Base-by-base conservation (phyloP, 2,113 vertebrate species). In the Oreochromis aureus region DNA sequence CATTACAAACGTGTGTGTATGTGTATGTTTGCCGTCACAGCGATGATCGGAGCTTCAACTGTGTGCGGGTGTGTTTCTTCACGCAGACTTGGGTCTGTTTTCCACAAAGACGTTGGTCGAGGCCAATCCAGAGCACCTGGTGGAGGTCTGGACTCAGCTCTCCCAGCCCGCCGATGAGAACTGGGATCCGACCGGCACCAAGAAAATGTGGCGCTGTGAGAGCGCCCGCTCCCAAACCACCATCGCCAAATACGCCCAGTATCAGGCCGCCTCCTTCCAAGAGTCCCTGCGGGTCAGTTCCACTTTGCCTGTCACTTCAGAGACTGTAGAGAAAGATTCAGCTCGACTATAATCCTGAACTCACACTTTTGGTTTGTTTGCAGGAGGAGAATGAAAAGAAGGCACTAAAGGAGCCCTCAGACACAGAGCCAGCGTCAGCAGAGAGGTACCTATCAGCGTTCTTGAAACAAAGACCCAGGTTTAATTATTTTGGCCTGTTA, bases 381-480 rank as follows among this genome's bases (percentile, higher is more conserved):
- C 3, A 99, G 99, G 98, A 99, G 96, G 98, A 99, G 95, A 99
- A 99, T 89, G 99, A 99, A 94, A 99, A 99, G 97, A 99, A 98
- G 80, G 93, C 94, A 19, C 81, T 96, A 89, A 99, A 99, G 96
- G 99, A 99, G 92, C 98, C 98, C 54, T 98, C 98, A 30, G 98
- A 99, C 94, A 97, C 95, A 55, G 99, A 99, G 95, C 98, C 98
- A 53, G 96, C 97, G 44, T 98, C 98, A 61, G 98, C 98, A 93
- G 99, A 99, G 95, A 99, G 97, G 99, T 99, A 96, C 3, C 71
- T 46, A 2, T 32, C 9, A 8, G 11, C 76, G 4, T 69, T 89
- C 4, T 61, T 27, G 18, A 24, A 13, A 73, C 16, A 79, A 6
- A 15, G 7, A 19, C 24, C 1, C 24, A 12, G 0, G 6, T 85